Evolutionary conservation across 2,888 invertebrate genomes (phyloP).

Genomic region (Linnaemya tessellans): DNA sequence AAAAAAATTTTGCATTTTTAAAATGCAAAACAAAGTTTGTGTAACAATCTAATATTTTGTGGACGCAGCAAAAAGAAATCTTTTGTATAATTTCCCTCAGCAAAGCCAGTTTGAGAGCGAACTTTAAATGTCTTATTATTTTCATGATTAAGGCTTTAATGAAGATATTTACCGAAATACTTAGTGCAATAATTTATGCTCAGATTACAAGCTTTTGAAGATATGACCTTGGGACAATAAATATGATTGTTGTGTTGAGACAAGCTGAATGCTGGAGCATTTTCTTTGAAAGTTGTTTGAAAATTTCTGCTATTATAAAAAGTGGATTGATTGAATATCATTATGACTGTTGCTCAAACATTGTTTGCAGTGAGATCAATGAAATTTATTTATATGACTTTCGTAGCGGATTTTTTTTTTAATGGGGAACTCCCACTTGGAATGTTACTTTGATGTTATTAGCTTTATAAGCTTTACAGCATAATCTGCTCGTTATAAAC

Average conservation of each 20-base stretch:
- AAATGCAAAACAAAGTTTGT: conserved; percentile 30
- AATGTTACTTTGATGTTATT: too few relatives aligned
- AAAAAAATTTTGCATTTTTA: conserved; percentile 15
- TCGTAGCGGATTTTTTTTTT: neutral
- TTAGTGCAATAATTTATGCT: conserved; percentile 55
- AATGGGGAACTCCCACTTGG: too few relatives aligned
- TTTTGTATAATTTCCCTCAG: neutral
- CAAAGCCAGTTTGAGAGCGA: neutral
- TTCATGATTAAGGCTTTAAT: conserved; percentile 58
- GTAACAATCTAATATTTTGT: conserved; percentile 23
- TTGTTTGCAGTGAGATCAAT: neutral
- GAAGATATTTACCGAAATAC: conserved; percentile 65
- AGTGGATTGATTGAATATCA: neutral
- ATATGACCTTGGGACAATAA: conserved; percentile 35
- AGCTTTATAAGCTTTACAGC: too few relatives aligned
- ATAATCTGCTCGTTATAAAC: too few relatives aligned
- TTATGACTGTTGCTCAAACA: conserved; percentile 1
- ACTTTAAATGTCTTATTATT: conserved; percentile 5
- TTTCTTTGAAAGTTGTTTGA: conserved; percentile 15
- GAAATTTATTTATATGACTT: neutral
- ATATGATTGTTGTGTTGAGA: conserved; percentile 4
- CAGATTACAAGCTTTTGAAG: conserved; percentile 6
- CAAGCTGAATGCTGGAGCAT: neutral
- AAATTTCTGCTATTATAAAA: neutral
- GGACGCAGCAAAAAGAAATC: conserved; percentile 20